phyloP scores from a whole-genome alignment of 2,113 vertebrate species.

The Amphiprion percula region DNA sequence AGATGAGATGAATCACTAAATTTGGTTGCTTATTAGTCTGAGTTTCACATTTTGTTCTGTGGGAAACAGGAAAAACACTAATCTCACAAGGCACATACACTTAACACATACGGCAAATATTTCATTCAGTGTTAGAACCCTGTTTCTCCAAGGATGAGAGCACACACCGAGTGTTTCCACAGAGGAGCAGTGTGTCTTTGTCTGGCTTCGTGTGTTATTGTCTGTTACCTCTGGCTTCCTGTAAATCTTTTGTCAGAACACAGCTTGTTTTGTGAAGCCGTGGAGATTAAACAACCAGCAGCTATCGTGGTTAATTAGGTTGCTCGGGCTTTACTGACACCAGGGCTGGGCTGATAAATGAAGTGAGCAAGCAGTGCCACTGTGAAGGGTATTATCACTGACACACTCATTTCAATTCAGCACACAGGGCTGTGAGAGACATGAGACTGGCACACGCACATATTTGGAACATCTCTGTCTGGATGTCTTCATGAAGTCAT shows the following conservation, averaged over 20 bases:
- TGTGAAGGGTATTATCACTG: slow-evolving; percentile 31
- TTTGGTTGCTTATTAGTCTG: slow-evolving; percentile 53
- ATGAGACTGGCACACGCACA: background rate
- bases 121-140: background rate
- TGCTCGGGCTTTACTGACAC: slow-evolving; percentile 54
- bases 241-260: slow-evolving; percentile 50
- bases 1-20: slow-evolving; percentile 36
- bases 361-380: slow-evolving; percentile 28
- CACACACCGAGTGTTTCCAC: slow-evolving; percentile 1
- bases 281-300: slow-evolving; percentile 55
- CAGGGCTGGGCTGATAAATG: slow-evolving; percentile 48
- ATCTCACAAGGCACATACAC: background rate
- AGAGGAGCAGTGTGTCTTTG: background rate
- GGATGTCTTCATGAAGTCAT: background rate
- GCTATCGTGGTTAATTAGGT: slow-evolving; percentile 56
- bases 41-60: slow-evolving; percentile 12
- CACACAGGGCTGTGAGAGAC: slow-evolving; percentile 13
- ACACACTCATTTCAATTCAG: slow-evolving; percentile 43
- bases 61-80: slow-evolving; percentile 6
- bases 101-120: background rate
- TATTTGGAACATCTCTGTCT: background rate
- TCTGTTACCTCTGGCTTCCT: slow-evolving; percentile 33
- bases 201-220: background rate
- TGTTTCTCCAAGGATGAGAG: slow-evolving; percentile 6
- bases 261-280: slow-evolving; percentile 38